Conservation (phyloP, 2,113 vertebrate genomes). For the Greenwoodochromis staneri region DNA sequence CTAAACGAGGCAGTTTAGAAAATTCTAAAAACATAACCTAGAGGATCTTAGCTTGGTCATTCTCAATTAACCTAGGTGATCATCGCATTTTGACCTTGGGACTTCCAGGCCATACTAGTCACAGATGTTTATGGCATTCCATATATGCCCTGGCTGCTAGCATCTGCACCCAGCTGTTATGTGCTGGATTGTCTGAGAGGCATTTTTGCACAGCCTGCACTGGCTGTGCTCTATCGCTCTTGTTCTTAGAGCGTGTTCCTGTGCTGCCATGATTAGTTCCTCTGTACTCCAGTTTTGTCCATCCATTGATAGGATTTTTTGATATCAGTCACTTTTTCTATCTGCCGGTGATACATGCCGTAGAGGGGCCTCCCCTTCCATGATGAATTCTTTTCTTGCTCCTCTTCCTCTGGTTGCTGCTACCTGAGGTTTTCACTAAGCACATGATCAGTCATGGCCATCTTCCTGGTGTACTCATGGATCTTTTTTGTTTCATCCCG, state of each 20-base stretch:
- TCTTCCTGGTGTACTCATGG: not conserved
- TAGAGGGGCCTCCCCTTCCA: not conserved
- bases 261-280: not conserved
- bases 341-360: not conserved
- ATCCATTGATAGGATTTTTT: not conserved
- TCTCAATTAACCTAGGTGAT: not conserved
- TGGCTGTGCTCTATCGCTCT: not conserved
- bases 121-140: not conserved
- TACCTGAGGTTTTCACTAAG: not conserved
- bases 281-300: not conserved
- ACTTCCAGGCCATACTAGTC: not conserved
- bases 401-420: not conserved
- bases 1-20: not conserved
- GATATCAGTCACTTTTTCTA: not conserved
- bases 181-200: not conserved
- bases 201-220: not conserved
- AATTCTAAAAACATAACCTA: not conserved
- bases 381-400: not conserved
- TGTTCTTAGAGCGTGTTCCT: not conserved
- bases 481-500: not conserved
- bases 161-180: not conserved
- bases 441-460: not conserved
- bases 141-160: not conserved
- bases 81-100: not conserved
- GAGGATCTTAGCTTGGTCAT: not conserved